Evolutionary conservation across 2,113 vertebrate genomes (phyloP).

Genomic region (Tachysurus fulvidraco): DNA sequence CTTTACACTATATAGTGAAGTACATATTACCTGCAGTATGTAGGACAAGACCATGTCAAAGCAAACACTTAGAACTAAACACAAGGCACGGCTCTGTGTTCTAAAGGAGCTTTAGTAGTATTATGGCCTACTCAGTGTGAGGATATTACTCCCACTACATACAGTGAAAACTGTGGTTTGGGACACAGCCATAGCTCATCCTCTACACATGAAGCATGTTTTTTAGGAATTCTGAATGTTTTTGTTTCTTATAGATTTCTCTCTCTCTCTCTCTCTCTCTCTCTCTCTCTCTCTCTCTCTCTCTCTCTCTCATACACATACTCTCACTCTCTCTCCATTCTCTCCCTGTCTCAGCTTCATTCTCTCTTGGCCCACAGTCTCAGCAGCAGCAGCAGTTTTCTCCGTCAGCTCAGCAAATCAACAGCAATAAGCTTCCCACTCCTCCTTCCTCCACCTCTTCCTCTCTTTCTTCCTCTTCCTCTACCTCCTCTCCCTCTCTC

Average conservation of each 20-base stretch:
- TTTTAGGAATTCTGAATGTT: background rate
- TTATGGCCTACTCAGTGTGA: too few relatives aligned
- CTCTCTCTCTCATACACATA: background rate
- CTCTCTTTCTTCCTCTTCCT: constrained; percentile 60
- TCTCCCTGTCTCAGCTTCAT: constrained; percentile 22
- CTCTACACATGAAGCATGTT: background rate
- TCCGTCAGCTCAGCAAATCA: constrained; percentile 82
- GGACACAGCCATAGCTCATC: background rate
- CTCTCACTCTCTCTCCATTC: too few relatives aligned
- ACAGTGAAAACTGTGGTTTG: background rate
- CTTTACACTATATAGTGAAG: background rate
- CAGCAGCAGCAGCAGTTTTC: constrained; percentile 81
- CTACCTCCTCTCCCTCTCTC: constrained; percentile 74
- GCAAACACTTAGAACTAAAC: background rate
- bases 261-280: background rate
- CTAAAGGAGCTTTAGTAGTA: too few relatives aligned
- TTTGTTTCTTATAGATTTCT: background rate
- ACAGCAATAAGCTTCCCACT: constrained; percentile 68
- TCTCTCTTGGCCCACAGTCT: constrained; percentile 70
- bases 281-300: background rate
- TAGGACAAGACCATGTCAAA: background rate
- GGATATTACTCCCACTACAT: background rate
- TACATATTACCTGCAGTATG: background rate
- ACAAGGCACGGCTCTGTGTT: background rate
- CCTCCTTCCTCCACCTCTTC: constrained; percentile 59